Percentiles rank a stretch among this genome's conserved stretches.
Evolutionary conservation across 2,797 vertebrate genomes (phyloP).

Genomic region (Acrossocheilus wenchowensis): DNA sequence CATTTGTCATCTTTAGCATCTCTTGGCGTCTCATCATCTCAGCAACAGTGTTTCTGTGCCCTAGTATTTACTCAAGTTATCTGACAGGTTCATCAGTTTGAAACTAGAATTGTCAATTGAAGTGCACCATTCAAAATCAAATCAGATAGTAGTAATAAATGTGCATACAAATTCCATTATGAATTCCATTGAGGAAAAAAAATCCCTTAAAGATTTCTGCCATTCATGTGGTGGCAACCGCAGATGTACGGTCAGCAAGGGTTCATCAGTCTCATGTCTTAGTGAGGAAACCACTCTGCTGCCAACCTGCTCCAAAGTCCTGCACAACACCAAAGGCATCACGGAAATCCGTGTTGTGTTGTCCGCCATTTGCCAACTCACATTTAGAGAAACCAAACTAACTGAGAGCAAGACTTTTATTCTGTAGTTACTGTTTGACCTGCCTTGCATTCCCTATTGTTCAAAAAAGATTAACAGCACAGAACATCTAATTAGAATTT

Average conservation of each 20-base stretch:
- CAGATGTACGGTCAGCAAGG: neutral
- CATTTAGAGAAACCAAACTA: neutral
- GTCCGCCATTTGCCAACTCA: neutral
- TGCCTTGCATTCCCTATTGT: too few species aligned
- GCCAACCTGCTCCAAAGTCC: neutral
- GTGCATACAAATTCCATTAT: too few species aligned
- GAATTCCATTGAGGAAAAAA: too few species aligned
- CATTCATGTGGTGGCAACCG: neutral
- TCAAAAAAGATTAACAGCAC: too few species aligned
- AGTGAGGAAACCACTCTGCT: neutral
- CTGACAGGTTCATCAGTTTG: neutral
- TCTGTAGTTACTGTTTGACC: too few species aligned
- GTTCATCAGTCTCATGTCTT: neutral
- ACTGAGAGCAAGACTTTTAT: too few species aligned
- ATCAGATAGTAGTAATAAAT: neutral
- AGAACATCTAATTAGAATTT: too few species aligned
- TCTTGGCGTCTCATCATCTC: too few species aligned
- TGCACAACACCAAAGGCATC: neutral
- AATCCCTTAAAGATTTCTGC: neutral
- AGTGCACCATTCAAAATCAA: neutral
- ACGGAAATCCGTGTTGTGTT: too few species aligned
- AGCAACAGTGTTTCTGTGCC: too few species aligned
- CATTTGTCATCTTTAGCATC: too few species aligned
- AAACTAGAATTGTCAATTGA: neutral
- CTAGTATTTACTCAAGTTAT: neutral